These are phyloP conservation scores for Phenganax stokvisi DNA, from an alignment of 92 coral and sea anemone genomes.

Conservation along the genomic window DNA sequence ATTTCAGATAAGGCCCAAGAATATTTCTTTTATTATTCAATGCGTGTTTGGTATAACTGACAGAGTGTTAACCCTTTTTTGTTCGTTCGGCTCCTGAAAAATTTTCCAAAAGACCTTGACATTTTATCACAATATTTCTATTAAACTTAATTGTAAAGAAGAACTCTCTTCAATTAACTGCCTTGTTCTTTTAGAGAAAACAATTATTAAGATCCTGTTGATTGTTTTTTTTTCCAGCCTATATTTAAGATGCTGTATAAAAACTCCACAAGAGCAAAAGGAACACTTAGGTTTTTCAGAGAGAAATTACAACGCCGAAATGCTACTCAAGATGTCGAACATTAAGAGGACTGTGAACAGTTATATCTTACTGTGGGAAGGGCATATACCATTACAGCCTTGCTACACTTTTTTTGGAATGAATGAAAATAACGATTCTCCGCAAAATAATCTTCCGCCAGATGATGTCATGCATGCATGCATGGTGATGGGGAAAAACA, in stretches of 20 bases:
- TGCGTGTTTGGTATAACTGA: too few relatives aligned
- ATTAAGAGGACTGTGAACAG: slow-evolving; percentile 48
- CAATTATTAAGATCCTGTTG: too few relatives aligned
- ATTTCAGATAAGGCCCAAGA: not conserved
- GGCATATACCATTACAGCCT: slow-evolving; percentile 44
- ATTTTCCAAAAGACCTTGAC: too few relatives aligned
- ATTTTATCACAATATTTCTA: too few relatives aligned
- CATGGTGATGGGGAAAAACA: not conserved
- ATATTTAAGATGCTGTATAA: slow-evolving; percentile 37
- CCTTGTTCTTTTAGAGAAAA: too few relatives aligned
- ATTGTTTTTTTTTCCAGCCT: slow-evolving; percentile 13
- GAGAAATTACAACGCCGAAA: slow-evolving; percentile 47
- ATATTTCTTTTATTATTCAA: not conserved
- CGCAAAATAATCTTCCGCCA: slow-evolving; percentile 43
- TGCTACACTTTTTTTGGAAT: slow-evolving; percentile 47
- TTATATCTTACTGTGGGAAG: slow-evolving; percentile 47
- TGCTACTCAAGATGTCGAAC: slow-evolving; percentile 49
- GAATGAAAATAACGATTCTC: slow-evolving; percentile 29
- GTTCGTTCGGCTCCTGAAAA: too few relatives aligned
- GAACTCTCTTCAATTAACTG: too few relatives aligned
- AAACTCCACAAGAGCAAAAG: slow-evolving; percentile 44
- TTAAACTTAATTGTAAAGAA: too few relatives aligned
- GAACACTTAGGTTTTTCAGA: slow-evolving; percentile 51
- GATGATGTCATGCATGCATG: slow-evolving; percentile 40
- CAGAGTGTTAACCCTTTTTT: too few relatives aligned